phyloP scores from a whole-genome alignment of 2,888 invertebrate genomes.

The Orchesella flavescens region DNA sequence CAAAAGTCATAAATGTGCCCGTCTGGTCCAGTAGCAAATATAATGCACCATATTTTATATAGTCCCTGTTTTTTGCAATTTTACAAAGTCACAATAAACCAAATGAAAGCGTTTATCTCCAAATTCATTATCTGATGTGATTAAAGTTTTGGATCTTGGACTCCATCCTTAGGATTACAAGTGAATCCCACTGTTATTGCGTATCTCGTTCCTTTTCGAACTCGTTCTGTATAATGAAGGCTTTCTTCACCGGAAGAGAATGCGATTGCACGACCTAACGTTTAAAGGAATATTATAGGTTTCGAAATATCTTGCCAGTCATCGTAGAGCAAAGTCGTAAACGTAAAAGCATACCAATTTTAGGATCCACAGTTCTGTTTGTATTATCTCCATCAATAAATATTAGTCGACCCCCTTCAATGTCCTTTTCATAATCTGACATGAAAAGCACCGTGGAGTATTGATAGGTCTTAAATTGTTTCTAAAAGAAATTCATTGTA shows the following conservation, averaged over 20 bases:
- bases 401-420: slow-evolving; percentile 87
- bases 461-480: slow-evolving; percentile 89
- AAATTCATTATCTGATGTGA: neutral
- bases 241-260: slow-evolving; percentile 93
- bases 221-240: slow-evolving; percentile 86
- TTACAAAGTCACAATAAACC: too few species aligned
- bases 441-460: slow-evolving; percentile 89
- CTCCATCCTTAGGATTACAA: slow-evolving; percentile 79
- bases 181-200: slow-evolving; percentile 91
- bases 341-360: slow-evolving; percentile 62
- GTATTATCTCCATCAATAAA: slow-evolving; percentile 82
- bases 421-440: slow-evolving; percentile 83
- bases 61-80: too few species aligned
- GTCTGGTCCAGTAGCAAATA: too few species aligned
- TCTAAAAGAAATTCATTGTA: slow-evolving; percentile 76
- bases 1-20: too few species aligned
- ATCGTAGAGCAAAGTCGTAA: slow-evolving; percentile 5
- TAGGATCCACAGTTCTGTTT: slow-evolving; percentile 84
- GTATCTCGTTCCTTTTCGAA: slow-evolving; percentile 83
- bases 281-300: too few species aligned
- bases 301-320: too few species aligned
- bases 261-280: slow-evolving; percentile 84
- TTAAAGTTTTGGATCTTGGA: slow-evolving; percentile 61
- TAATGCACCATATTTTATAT: too few species aligned
- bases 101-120: too few species aligned